Evolutionary conservation across 2,888 invertebrate species (phyloP).

Genomic region (Salticus scenicus): DNA sequence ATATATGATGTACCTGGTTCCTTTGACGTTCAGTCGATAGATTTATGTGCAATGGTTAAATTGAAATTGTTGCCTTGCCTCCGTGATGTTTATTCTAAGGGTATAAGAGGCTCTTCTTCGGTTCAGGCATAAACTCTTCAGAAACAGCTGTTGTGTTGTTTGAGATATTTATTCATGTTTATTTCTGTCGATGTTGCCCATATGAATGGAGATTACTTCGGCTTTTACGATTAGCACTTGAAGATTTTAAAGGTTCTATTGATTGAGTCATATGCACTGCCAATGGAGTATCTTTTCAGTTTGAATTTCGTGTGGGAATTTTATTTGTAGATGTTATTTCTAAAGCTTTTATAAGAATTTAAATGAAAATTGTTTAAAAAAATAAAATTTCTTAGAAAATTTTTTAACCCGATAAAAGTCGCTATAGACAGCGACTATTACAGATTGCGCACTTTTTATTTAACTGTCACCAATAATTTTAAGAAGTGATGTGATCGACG

Average conservation of each 20-base stretch:
- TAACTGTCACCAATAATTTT: no score
- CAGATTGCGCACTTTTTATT: no score
- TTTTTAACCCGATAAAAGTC: no score
- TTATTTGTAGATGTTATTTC: no score
- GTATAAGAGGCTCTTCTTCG: not conserved
- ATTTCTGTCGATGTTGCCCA: not conserved
- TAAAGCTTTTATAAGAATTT: no score
- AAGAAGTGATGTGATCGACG: no score
- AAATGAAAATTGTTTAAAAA: no score
- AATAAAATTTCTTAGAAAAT: no score
- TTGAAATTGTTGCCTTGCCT: conserved; percentile 3
- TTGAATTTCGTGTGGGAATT: not conserved
- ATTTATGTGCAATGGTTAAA: conserved; percentile 7
- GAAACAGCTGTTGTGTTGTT: conserved; percentile 1
- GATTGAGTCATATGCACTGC: no score
- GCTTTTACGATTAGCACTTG: not conserved
- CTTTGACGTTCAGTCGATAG: not conserved
- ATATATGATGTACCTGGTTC: conserved; percentile 2
- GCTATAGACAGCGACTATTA: no score
- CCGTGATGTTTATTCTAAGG: not conserved
- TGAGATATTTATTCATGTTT: not conserved
- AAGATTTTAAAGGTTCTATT: not conserved
- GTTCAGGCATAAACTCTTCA: not conserved
- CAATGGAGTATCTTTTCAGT: no score
- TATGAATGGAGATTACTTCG: not conserved